Base-by-base conservation (phyloP, 2,888 invertebrate species). In the Microctonus aethiopoides region DNA sequence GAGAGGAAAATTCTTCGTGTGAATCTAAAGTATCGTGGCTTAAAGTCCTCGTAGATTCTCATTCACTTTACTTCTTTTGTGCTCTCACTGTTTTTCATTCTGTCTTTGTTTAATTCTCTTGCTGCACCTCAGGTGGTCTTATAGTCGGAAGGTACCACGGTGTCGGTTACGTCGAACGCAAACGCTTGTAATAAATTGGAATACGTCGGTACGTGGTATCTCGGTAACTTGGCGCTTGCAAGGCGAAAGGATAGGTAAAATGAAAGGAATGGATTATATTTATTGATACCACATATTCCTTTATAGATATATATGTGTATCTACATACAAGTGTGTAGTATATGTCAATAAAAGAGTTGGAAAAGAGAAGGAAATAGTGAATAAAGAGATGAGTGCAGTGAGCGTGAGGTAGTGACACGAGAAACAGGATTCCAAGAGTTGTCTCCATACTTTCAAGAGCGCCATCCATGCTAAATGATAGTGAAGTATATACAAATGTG, bases 161-260 rank as follows among this genome's bases (percentile, higher is more conserved):
- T 67, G 67, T 67, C 59, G 67, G 59, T 67, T 67, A 57, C 67
- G 67, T 67, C 67, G 65, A 65, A 66, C 57, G 57, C 41, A n/a
- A 24, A 56, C 57, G 66, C 57, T 66, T 57, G 67, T 60, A 67
- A 67, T 67, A 67, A 67, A 67, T 67, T 67, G 67, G 51, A 60
- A 67, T 67, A 67, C 67, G 67, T 67, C 67, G 59, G 67, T 66
- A 32, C 11, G 66, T 29, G 29, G 56, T 67, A 54, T 67, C 66
- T 46, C 66, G 52, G 34, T 64, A 64, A 64, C 52, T 54, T 64
- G 52, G 39, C 64, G 34, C 54, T 39, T 39, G 57, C 39, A 32
- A 57, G 20, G 46, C 22, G 54, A 54, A 26, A 52, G 51, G 51
- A 52, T 20, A 54, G 54, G 26, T 13, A 34, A 34, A 57, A 34